Base-by-base conservation (phyloP, 1,140 invertebrate species). In the Armadillidium nasatum region DNA sequence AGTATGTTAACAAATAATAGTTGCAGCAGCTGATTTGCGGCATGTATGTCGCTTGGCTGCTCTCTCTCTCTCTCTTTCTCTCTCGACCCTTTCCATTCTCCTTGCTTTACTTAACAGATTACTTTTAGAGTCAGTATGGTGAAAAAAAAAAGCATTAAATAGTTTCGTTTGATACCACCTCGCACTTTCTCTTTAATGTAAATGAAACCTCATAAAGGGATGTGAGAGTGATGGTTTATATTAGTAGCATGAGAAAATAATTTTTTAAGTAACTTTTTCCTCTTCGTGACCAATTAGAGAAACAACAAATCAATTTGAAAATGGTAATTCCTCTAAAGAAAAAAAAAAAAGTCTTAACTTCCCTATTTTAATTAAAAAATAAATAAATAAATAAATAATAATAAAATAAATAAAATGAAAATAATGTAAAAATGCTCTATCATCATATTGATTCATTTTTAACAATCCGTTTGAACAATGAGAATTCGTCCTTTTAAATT, bases 161-260 rank as follows among this genome's bases (percentile, higher is more conserved):
- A n/a, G n/a, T n/a, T n/a, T n/a, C n/a, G n/a, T n/a, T n/a, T n/a
- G n/a, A n/a, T 50, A 50, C 46, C 46, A 10, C 46, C 46, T 50
- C 46, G 46, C 46, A 50, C 46, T 50, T 50, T 50, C 46, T 50
- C 46, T 50, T 50, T 50, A 50, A 50, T 50, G 46, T 50, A 50
- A 10, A 15, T 15, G 46, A 50, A 50, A 50, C 46, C 46, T 50
- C 46, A 50, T 50, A 10, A 50, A 50, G 46, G 46, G 46, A 50
- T 50, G 46, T 50, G 46, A 50, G 46, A 50, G 46, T 10, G 46
- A 50, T 50, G 46, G 46, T 50, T 15, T n/a, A n/a, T n/a, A 50
- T 15, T 50, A 50, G 46, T 15, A 15, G 46, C 46, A 50, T 50
- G 46, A 50, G 46, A 50, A 50, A 10, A 50, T 50, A 50, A 10